A percentile compares a stretch with the other conserved stretches of the same genome.
Conservation (phyloP, 2,113 vertebrate species). For the Burhinus bistriatus region DNA sequence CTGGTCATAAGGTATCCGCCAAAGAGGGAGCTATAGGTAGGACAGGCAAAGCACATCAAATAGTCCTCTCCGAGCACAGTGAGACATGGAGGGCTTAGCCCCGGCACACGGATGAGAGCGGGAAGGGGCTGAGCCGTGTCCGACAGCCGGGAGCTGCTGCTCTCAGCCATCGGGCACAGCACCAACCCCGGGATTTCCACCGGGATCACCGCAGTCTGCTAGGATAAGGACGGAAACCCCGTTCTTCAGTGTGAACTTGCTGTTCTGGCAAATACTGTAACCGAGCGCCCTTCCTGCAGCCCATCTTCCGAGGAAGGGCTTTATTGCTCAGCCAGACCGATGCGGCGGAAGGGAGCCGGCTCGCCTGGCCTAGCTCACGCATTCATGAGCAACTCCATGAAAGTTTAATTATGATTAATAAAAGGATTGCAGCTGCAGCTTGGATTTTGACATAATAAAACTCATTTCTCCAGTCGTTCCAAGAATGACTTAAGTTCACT, state of each 20-base stretch:
- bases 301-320: not conserved
- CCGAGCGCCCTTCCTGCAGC: accelerated
- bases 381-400: not conserved
- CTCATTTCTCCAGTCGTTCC: not conserved
- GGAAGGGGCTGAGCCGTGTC: not conserved
- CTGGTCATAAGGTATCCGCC: accelerated
- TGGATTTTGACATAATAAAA: not conserved
- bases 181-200: accelerated
- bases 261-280: accelerated
- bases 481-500: not conserved
- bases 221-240: not conserved
- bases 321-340: not conserved
- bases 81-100: accelerated
- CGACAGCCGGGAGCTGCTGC: no score
- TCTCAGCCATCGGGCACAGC: accelerated
- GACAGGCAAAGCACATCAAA: not conserved
- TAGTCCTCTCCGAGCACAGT: accelerated
- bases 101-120: accelerated
- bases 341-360: not conserved
- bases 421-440: conserved; percentile 8
- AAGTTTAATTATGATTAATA: not conserved
- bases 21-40: accelerated
- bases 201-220: not conserved
- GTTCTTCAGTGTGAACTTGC: accelerated
- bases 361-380: not conserved